A percentile compares a stretch with the other conserved stretches of the same genome.
phyloP scores from a whole-genome alignment of 1,140 invertebrate genomes.

The Drosophila repletoides region DNA sequence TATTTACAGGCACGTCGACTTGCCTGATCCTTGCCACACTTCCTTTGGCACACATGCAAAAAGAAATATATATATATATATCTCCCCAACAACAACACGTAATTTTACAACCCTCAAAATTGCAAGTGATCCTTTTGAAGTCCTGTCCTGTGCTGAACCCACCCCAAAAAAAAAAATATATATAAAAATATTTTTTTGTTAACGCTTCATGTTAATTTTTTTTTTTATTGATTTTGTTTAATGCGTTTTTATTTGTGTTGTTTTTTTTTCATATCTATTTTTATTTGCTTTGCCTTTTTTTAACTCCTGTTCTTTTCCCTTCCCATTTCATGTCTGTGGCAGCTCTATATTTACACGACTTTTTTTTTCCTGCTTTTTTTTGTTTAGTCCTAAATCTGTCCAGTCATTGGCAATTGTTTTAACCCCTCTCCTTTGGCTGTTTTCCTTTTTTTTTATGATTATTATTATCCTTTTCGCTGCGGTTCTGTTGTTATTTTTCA shows the following conservation, averaged over 20 bases:
- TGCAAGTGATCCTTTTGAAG: neutral
- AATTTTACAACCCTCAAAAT: slow-evolving; percentile 4
- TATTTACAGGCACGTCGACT: slow-evolving; percentile 57
- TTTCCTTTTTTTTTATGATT: slow-evolving; percentile 56
- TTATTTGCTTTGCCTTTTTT: slow-evolving; percentile 65
- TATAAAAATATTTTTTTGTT: neutral
- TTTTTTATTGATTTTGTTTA: slow-evolving; percentile 79
- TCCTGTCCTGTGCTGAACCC: slow-evolving; percentile 15
- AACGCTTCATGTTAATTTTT: slow-evolving; percentile 68
- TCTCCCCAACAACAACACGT: no score
- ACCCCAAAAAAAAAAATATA: no score
- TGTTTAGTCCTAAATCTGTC: slow-evolving; percentile 53
- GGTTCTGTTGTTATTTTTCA: slow-evolving; percentile 66
- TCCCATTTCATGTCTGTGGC: slow-evolving; percentile 10
- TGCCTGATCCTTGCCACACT: slow-evolving; percentile 58
- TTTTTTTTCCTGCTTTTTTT: slow-evolving; percentile 32
- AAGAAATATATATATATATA: no score
- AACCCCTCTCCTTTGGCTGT: slow-evolving; percentile 31
- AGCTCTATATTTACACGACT: slow-evolving; percentile 34
- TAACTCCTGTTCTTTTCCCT: slow-evolving; percentile 17
- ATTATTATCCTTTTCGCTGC: slow-evolving; percentile 67
- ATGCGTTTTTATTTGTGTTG: slow-evolving; percentile 71
- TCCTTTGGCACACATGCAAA: slow-evolving; percentile 56
- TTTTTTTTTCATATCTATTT: slow-evolving; percentile 64
- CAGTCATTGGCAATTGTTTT: slow-evolving; percentile 72